Conservation (phyloP, 2,113 vertebrate genomes). For the Channa maculata region DNA sequence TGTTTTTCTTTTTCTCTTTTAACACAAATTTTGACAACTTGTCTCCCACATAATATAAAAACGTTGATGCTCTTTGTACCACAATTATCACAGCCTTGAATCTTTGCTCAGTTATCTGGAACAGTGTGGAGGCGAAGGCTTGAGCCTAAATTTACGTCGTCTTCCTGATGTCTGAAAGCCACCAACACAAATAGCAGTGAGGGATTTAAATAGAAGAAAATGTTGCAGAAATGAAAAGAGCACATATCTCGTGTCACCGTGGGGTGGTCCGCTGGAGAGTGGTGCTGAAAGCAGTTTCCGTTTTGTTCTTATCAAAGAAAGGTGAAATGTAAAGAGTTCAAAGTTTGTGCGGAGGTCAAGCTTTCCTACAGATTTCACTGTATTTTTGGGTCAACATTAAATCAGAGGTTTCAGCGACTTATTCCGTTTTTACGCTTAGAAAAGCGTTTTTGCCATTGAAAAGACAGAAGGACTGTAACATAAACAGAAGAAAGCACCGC, state of each 20-base stretch:
- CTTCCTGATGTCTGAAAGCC: not conserved
- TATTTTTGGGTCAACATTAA: too few relatives aligned
- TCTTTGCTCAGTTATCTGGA: not conserved
- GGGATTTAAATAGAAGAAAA: too few relatives aligned
- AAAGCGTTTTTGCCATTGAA: not conserved
- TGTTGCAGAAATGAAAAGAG: too few relatives aligned
- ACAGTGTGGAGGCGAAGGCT: not conserved
- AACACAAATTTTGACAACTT: not conserved
- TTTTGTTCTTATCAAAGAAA: not conserved
- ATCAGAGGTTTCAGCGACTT: too few relatives aligned
- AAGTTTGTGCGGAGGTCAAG: not conserved
- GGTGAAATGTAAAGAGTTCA: not conserved
- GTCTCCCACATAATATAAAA: not conserved
- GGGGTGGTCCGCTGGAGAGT: constrained; percentile 64
- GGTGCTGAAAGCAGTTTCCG: constrained; percentile 63
- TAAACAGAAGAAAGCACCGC: not conserved
- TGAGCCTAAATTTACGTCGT: not conserved
- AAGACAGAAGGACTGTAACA: not conserved
- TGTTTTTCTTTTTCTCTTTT: too few relatives aligned
- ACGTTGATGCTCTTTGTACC: too few relatives aligned
- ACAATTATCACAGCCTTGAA: not conserved
- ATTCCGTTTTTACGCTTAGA: too few relatives aligned
- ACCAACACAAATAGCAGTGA: not conserved
- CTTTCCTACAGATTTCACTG: too few relatives aligned
- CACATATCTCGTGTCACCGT: too few relatives aligned